Evolutionary conservation across 2,888 invertebrate species (phyloP).

Genomic region (Stegophylla sp.): DNA sequence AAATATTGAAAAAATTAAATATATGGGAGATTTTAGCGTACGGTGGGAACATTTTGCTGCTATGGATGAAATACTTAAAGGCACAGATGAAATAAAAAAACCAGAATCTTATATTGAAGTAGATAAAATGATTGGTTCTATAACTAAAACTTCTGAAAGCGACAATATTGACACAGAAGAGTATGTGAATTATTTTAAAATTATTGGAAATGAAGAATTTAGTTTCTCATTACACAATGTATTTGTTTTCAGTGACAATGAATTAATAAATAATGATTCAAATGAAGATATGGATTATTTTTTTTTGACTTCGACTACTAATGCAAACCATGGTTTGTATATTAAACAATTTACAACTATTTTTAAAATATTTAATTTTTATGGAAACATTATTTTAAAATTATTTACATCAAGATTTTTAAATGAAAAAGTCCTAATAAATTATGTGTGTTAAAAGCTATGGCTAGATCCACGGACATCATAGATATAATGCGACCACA

Average conservation of each 20-base stretch:
- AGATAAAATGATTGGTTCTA: constrained; percentile 22
- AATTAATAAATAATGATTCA: constrained; percentile 15
- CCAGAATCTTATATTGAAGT: constrained; percentile 39
- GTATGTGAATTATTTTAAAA: constrained; percentile 28
- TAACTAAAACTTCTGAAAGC: constrained; percentile 1
- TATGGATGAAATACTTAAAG: constrained; percentile 60
- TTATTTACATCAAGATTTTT: neutral
- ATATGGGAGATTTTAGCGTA: constrained; percentile 59
- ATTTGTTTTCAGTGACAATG: constrained; percentile 35
- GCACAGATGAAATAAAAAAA: constrained; percentile 55
- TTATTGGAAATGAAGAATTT: neutral
- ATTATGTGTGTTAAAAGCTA: too few species aligned
- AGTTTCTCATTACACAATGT: neutral
- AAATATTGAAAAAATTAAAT: constrained; percentile 60
- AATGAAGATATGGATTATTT: constrained; percentile 50
- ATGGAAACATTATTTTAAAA: neutral
- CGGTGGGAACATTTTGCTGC: constrained; percentile 60
- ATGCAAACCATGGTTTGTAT: constrained; percentile 39
- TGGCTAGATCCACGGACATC: too few species aligned
- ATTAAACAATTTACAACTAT: neutral
- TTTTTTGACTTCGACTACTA: constrained; percentile 49
- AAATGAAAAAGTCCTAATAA: neutral
- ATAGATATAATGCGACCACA: too few species aligned
- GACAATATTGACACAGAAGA: constrained; percentile 16
- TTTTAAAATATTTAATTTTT: neutral